Evolutionary conservation across 2,888 invertebrate genomes (phyloP).

Genomic region (Drosophila fungiperda): DNA sequence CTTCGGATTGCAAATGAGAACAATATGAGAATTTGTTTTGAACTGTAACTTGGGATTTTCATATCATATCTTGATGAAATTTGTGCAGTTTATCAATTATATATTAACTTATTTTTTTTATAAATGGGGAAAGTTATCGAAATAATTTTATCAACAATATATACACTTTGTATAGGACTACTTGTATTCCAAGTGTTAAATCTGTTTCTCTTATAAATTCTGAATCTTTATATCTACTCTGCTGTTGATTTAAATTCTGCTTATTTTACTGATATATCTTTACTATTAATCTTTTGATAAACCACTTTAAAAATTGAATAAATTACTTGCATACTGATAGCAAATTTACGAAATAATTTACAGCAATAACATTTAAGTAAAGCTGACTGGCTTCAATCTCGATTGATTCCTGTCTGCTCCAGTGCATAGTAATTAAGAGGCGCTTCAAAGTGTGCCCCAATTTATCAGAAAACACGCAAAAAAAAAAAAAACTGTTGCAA

Average conservation of each 20-base stretch:
- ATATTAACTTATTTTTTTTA: too few species aligned
- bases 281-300: background rate
- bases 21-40: background rate
- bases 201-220: background rate
- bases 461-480: slow-evolving; percentile 15
- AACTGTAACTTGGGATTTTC: accelerated
- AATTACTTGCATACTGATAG: background rate
- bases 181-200: background rate
- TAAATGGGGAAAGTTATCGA: too few species aligned
- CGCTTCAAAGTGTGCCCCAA: slow-evolving; percentile 65
- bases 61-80: background rate
- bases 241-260: background rate
- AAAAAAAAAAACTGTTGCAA: slow-evolving; percentile 6
- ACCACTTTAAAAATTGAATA: background rate
- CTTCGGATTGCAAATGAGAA: background rate
- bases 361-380: slow-evolving; percentile 35
- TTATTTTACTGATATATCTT: background rate
- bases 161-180: too few species aligned
- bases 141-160: too few species aligned
- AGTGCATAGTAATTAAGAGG: slow-evolving; percentile 66
- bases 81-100: background rate
- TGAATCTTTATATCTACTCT: background rate
- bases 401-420: slow-evolving; percentile 51
- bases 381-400: slow-evolving; percentile 23
- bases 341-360: slow-evolving; percentile 11